Conservation (phyloP, 37 sponge, comb jelly and placozoan genomes). For the Agelas oroides region DNA sequence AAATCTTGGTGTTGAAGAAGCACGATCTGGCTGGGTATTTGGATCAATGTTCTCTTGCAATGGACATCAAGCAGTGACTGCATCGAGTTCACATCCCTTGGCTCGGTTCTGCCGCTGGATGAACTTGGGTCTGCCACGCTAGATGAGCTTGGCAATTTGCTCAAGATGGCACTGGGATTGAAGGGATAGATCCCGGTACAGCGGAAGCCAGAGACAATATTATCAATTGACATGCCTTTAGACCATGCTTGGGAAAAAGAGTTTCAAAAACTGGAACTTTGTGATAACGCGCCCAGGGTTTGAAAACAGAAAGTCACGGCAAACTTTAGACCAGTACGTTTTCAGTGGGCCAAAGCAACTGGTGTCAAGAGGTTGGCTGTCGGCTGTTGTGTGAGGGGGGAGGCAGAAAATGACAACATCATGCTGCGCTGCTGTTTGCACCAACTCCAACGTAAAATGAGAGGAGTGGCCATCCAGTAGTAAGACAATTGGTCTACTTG, state of each 20-base stretch:
- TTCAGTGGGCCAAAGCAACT: constrained; percentile 9
- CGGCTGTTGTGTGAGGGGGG: constrained; percentile 42
- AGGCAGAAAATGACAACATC: constrained; percentile 21
- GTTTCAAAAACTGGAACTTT: no score
- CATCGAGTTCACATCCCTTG: no score
- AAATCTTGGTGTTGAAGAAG: no score
- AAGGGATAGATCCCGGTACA: constrained; percentile 41
- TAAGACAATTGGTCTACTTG: constrained; percentile 25
- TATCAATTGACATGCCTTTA: constrained; percentile 14
- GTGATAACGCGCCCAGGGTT: constrained; percentile 32
- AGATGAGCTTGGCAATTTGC: no score
- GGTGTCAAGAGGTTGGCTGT: constrained; percentile 48
- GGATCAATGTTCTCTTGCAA: no score
- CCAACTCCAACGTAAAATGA: no score
- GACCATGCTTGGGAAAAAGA: constrained; percentile 44
- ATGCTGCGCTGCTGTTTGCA: no score
- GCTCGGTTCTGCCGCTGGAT: no score
- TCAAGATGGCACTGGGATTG: no score
- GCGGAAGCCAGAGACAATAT: constrained; percentile 35
- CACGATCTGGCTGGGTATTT: no score
- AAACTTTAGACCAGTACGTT: constrained; percentile 2
- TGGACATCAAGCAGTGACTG: no score
- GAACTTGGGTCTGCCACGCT: no score
- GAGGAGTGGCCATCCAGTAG: constrained; percentile 50
- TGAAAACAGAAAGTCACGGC: constrained; percentile 13